Base-by-base conservation (phyloP, 2,888 invertebrate species). In the Seira musarum region DNA sequence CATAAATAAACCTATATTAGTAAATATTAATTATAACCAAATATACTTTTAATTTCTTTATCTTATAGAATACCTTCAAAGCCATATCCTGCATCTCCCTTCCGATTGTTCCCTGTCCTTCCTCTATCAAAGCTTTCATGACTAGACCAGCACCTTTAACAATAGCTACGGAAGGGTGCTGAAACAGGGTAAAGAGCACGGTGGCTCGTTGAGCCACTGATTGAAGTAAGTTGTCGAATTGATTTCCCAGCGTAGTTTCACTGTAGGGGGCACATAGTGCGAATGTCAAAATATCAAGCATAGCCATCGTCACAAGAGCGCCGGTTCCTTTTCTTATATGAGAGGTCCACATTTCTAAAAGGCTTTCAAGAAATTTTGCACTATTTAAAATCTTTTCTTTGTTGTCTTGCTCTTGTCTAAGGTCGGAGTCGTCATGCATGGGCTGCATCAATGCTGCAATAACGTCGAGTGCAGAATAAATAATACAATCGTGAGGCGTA, bases 381-480 rank as follows among this genome's bases (percentile, higher is more conserved):
- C 96, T 96, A 81, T 97, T 95, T 70, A 99, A 91, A 87, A 99
- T 92, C 85, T 97, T 96, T 79, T 96, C 94, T 90, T 99, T 99
- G 90, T 99, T 99, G 82, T 98, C 91, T 89, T 99, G 99, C 88
- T 99, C 99, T 89, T 98, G 98, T 82, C 97, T 91, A 67, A 99
- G 90, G 90, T 99, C 99, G 87, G 97, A 98, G 89, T 98, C 96
- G 84, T 96, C 94, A 87, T 92, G 92, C 95, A 99, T 99, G 0
- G 99, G 99, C 90, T 98, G 98, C 96, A 99, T 96, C 25, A 99
- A 91, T 17, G 99, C 97, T 89, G 97, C 98, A 81, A 99, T 93
- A 90, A 98, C 97, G 90, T 99, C 99, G 73, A 99, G 92, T 2
- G 98, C 98, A 2, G 99, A 96, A 90, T 99, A 97, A 15, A 97